phyloP scores from a whole-genome alignment of 2,797 vertebrate genomes.

The Alexandromys oeconomus region DNA sequence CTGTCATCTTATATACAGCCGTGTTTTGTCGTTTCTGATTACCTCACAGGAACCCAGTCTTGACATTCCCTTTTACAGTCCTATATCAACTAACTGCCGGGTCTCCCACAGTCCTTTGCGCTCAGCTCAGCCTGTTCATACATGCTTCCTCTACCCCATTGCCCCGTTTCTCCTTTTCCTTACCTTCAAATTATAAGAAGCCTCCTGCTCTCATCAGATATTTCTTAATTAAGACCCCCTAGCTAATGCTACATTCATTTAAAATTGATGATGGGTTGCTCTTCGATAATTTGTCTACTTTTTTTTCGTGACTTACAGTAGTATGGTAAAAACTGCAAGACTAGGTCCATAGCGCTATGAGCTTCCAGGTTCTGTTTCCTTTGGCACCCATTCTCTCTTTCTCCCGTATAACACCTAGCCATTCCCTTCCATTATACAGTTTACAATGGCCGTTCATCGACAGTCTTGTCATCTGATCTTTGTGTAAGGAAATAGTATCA shows the following conservation, averaged over 20 bases:
- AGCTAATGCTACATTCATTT: not conserved
- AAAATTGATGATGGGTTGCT: not conserved
- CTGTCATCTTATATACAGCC: not conserved
- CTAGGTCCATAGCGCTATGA: not conserved
- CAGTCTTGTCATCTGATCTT: conserved; percentile 14
- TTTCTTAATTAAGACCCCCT: not conserved
- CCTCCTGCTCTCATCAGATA: not conserved
- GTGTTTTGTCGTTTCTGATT: not conserved
- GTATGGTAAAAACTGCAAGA: not conserved
- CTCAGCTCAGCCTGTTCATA: not conserved
- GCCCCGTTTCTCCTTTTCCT: conserved; percentile 15
- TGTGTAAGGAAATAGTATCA: conserved; percentile 32
- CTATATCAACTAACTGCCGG: not conserved
- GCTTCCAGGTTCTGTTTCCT: not conserved
- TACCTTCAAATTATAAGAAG: not conserved
- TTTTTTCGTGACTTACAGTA: conserved; percentile 1
- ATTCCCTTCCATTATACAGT: conserved; percentile 4
- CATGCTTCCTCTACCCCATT: fast-evolving
- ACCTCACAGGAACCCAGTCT: not conserved
- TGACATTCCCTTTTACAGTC: not conserved
- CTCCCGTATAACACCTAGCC: not conserved
- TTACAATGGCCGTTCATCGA: not conserved
- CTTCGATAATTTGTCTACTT: not conserved
- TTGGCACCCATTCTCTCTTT: not conserved
- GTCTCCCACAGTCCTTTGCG: not conserved